Base-by-base conservation (phyloP, 2,888 invertebrate species). In the Pseudoips prasinana region DNA sequence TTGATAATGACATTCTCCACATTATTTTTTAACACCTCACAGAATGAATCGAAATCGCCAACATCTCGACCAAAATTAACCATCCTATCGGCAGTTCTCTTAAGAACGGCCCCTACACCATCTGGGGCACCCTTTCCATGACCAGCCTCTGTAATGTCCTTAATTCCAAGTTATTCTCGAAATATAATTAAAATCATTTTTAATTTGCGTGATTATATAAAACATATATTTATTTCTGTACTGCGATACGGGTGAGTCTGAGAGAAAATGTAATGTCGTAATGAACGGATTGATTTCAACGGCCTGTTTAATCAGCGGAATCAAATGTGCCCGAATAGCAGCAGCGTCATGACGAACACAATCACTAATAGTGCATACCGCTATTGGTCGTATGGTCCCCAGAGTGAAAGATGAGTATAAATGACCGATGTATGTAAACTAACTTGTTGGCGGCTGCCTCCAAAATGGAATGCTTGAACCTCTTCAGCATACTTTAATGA, bases 111-210 rank as follows among this genome's bases (percentile, higher is more conserved):
- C 23, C 66, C 68, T 10, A 72, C 46, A 1, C 67, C 69, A 46
- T 69, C 68, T 10, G 65, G 55, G 6, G 68, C 61, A 22, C 64
- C 67, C 41, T 70, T 69, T 3, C 65, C 66, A 39, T 71, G 69
- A 3, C 67, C 64, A 4, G 55, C 53, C 41, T 68, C 43, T 3
- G 42, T 46, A 34, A n/a, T n/a, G n/a, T n/a, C n/a, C n/a, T n/a
- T 54, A 43, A 25, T 47, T 39, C 46, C 43, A 47, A 7, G 29
- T 26, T 20, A 19, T 41, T 24, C 19, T 22, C 0, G 7, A 8
- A 8, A 35, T 9, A 4, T 18, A 19, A 22, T 25, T 22, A 27
- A 33, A 22, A 34, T 29, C 22, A 8, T 20, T 10, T 14, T 4
- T 7, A 10, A 42, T 14, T 19, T 33, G 22, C 11, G 31, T 29